Conservation (phyloP, 2,797 vertebrate species). For the Syndactyla subalaris region DNA sequence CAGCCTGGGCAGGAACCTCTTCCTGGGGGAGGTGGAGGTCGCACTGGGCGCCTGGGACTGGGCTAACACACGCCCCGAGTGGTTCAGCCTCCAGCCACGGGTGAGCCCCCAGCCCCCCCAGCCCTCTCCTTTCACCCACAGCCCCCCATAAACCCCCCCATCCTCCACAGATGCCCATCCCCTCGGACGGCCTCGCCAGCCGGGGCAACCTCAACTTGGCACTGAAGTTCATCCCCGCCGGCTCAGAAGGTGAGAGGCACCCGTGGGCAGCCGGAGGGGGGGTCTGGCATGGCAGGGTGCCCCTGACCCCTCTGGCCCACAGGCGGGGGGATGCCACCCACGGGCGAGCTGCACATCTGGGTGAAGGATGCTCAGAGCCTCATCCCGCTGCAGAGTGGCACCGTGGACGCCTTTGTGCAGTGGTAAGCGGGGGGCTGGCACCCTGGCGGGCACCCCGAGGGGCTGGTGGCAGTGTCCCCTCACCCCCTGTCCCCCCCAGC, state of each 20-base stretch:
- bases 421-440: constrained; percentile 76
- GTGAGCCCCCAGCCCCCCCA: constrained; percentile 69
- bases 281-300: accelerated
- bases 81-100: constrained; percentile 89
- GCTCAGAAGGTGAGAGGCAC: constrained; percentile 82
- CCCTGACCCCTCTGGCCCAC: neutral
- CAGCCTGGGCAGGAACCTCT: constrained; percentile 88
- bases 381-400: constrained; percentile 83
- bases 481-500: constrained; percentile 57
- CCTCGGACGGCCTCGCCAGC: constrained; percentile 79
- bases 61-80: constrained; percentile 80
- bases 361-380: constrained; percentile 90
- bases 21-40: constrained; percentile 93
- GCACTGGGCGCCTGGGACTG: constrained; percentile 88
- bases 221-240: constrained; percentile 86
- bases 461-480: neutral
- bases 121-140: accelerated
- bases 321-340: constrained; percentile 86
- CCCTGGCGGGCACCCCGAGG: neutral
- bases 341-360: constrained; percentile 96
- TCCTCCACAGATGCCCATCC: constrained; percentile 77
- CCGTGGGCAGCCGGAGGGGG: accelerated
- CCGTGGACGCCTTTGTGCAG: constrained; percentile 86
- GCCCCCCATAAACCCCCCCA: neutral
- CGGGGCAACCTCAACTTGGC: constrained; percentile 87